Base-by-base conservation (phyloP, 2,888 invertebrate genomes). In the Cylindroiulus punctatus region DNA sequence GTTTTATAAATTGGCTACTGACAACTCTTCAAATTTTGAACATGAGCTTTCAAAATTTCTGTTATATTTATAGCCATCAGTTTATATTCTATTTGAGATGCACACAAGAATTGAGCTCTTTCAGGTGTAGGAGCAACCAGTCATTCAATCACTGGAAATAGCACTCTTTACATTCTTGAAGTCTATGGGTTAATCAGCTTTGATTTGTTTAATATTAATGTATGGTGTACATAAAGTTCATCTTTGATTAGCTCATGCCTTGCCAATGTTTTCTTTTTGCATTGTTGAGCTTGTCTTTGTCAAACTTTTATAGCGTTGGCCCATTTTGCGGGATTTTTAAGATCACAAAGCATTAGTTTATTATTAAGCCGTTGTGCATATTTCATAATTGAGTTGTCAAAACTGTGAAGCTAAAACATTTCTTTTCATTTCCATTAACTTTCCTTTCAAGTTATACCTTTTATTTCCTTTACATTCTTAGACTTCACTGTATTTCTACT, bases 141-240 rank as follows among this genome's bases (percentile, higher is more conserved):
- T 19, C 7, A 52, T 52, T 52, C 5, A n/a, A n/a, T 52, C 52
- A 52, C 52, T 52, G n/a, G 22, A 1, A 65, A 65, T n/a, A 26
- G 65, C 26, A 26, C 65, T 65, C 65, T 65, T 65, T 22, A 65
- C 65, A 65, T 65, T 65, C 65, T 65, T 12, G 26, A 65, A 65
- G 65, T 65, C 65, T 26, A 26, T 65, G 65, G 65, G 65, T 65
- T 65, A 26, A 65, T 10, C 26, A 5, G 26, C 10, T 26, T 65
- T 65, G 26, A 65, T 26, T 26, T 65, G 1, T n/a, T 26, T 26
- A 65, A 22, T 65, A 65, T 65, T 65, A 26, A 65, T 65, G 65
- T 65, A 65, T 65, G 65, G 65, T 65, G 65, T 65, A 65, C 65
- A 65, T 65, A 65, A 65, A 65, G 65, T 65, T 65, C 65, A 65